Base-by-base conservation (phyloP, 1,140 invertebrate genomes). In the Trinorchestia longiramus region DNA sequence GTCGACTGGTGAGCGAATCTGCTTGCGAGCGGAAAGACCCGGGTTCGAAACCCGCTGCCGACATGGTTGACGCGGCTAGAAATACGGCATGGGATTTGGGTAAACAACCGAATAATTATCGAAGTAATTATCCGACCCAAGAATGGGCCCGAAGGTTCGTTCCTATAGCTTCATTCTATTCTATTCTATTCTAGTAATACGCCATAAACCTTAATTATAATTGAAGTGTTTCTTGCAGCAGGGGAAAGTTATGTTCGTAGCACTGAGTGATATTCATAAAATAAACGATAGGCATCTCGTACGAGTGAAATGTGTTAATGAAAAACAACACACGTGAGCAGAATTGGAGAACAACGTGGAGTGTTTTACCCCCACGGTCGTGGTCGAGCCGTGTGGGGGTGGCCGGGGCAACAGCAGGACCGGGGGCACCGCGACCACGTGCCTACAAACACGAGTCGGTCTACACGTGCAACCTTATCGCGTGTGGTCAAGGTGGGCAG, bases 291-390 rank as follows among this genome's bases (percentile, higher is more conserved):
- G 15, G 62, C 28, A 19, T 53, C 19, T 19, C 47, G 47, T 19
- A 53, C 19, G 19, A 6, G 47, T 53, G 6, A 11, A 53, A 19
- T 11, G 19, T 77, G 19, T 53, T 53, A 6, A 53, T 53, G 47
- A 77, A 77, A 77, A 77, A 23, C 1, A 77, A 77, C 28, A 28
- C 28, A 88, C 96, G 15, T 96, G 95, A 1, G 95, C 87, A 95
- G 96, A 96, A 95, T 96, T 53, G 41, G 95, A 90, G 45, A 19
- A 28, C 23, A 42, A 40, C 11, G 44, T 0, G 91, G 41, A 28
- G 44, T 43, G 53, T 53, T 43, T 42, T 43, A 43, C 77, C 47
- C 28, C 42, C 40, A 43, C 87, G 95, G 77, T 41, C 87, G 43
- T 19, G 43, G n/a, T 40, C 36, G 42, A n/a, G 95, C 62, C 11